Percentiles rank a stretch among this genome's conserved stretches.
phyloP scores from a whole-genome alignment of 1,140 invertebrate genomes.

The Drosophila malerkotliana region DNA sequence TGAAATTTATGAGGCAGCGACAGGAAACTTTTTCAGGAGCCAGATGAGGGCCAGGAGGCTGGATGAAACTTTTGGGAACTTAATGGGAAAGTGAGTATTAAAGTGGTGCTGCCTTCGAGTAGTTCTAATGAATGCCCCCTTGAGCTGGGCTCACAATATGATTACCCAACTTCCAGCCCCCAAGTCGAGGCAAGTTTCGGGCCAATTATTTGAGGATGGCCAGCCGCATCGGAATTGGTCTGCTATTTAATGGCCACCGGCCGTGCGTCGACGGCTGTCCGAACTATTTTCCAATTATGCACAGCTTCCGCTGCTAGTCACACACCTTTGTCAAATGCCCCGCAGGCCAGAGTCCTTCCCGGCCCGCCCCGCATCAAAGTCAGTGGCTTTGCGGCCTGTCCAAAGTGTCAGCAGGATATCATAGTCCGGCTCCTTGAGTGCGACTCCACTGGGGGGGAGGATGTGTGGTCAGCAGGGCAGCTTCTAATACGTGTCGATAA shows the following conservation, averaged over 20 bases:
- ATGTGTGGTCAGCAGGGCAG: background rate
- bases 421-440: constrained; percentile 29
- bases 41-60: constrained; percentile 7
- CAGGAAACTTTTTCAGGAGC: constrained; percentile 50
- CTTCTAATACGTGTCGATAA: constrained; percentile 61
- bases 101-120: constrained; percentile 39
- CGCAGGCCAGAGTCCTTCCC: background rate
- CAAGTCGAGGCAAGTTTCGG: constrained; percentile 9
- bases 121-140: constrained; percentile 21
- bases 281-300: constrained; percentile 76
- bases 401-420: constrained; percentile 73
- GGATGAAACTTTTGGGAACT: constrained; percentile 36
- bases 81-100: constrained; percentile 55
- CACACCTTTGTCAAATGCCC: constrained; percentile 37
- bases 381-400: constrained; percentile 42
- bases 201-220: constrained; percentile 31
- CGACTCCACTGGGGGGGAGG: constrained; percentile 8
- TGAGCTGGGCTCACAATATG: constrained; percentile 21
- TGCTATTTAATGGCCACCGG: constrained; percentile 48
- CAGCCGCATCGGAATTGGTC: constrained; percentile 11
- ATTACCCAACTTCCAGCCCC: constrained; percentile 23
- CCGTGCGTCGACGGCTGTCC: constrained; percentile 17
- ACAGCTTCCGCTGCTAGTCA: constrained; percentile 52
- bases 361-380: constrained; percentile 62
- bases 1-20: constrained; percentile 68